Evolutionary conservation across 2,888 invertebrate genomes (phyloP).

Genomic region (Mayetiola destructor): DNA sequence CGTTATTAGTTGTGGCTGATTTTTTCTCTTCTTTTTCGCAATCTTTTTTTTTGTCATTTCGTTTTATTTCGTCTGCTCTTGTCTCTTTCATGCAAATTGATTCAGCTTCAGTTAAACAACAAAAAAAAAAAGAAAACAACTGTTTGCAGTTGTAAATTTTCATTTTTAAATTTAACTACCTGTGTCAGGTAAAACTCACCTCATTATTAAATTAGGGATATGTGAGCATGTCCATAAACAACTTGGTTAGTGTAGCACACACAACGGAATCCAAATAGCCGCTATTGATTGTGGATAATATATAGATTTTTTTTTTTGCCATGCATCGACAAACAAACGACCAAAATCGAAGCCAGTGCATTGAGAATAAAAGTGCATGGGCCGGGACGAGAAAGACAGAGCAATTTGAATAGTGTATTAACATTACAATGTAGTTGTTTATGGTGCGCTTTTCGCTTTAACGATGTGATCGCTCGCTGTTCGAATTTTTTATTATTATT

Average conservation of each 20-base stretch:
- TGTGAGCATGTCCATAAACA: too few species aligned
- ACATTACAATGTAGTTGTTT: constrained; percentile 12
- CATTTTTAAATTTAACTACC: not conserved
- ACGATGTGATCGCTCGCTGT: not conserved
- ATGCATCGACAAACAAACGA: not conserved
- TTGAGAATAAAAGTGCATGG: too few species aligned
- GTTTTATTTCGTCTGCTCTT: too few species aligned
- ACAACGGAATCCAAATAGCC: not conserved
- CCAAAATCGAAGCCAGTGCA: constrained; percentile 1
- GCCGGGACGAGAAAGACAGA: too few species aligned
- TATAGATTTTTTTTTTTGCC: too few species aligned
- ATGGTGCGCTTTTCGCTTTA: constrained; percentile 2
- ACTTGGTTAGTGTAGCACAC: not conserved
- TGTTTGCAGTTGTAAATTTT: not conserved
- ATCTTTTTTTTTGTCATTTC: too few species aligned
- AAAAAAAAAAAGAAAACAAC: too few species aligned
- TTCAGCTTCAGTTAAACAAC: too few species aligned
- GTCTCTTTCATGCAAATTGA: too few species aligned
- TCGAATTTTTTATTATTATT: not conserved
- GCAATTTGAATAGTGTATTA: too few species aligned
- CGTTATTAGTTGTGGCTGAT: not conserved
- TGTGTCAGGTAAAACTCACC: constrained; percentile 4
- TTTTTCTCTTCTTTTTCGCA: too few species aligned
- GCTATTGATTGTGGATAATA: too few species aligned
- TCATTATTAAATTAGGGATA: constrained; percentile 11